Percentiles rank a stretch among this genome's conserved stretches.
Conservation (phyloP, 2,888 invertebrate species). For the Cerastis leucographa region DNA sequence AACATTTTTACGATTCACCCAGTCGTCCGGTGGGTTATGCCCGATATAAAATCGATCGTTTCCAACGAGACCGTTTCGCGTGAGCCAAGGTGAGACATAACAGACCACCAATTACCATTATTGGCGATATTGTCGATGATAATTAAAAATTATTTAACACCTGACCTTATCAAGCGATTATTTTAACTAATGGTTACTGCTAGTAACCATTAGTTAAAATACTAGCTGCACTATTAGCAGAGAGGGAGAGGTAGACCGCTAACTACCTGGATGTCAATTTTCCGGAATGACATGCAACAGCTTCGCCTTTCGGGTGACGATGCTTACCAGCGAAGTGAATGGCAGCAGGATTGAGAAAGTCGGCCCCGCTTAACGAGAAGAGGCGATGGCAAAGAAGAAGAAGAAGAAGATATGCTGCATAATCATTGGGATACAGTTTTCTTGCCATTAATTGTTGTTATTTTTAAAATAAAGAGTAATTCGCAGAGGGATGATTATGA, state of each 20-base stretch:
- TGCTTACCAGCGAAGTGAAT: no score
- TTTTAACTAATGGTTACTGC: slow-evolving; percentile 9
- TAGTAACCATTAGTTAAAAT: no score
- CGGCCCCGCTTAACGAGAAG: no score
- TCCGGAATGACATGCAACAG: no score
- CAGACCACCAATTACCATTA: slow-evolving; percentile 53
- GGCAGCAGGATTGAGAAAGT: no score
- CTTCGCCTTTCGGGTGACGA: no score
- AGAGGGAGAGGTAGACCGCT: no score
- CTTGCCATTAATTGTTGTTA: not conserved
- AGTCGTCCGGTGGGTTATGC: slow-evolving; percentile 12
- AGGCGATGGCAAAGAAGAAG: no score
- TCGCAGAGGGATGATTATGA: not conserved
- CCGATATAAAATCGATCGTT: slow-evolving; percentile 48
- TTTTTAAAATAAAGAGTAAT: not conserved
- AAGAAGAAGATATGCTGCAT: no score
- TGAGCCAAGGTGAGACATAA: slow-evolving; percentile 63
- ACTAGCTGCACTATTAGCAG: no score
- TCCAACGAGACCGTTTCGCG: slow-evolving; percentile 54
- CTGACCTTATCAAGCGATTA: slow-evolving; percentile 57
- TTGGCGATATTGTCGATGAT: slow-evolving; percentile 53
- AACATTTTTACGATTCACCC: slow-evolving; percentile 47
- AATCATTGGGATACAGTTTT: not conserved
- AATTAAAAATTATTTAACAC: slow-evolving; percentile 61
- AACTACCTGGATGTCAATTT: no score